Evolutionary conservation across 2,888 invertebrate species (phyloP).

Genomic region (Schizotus pectinicornis): DNA sequence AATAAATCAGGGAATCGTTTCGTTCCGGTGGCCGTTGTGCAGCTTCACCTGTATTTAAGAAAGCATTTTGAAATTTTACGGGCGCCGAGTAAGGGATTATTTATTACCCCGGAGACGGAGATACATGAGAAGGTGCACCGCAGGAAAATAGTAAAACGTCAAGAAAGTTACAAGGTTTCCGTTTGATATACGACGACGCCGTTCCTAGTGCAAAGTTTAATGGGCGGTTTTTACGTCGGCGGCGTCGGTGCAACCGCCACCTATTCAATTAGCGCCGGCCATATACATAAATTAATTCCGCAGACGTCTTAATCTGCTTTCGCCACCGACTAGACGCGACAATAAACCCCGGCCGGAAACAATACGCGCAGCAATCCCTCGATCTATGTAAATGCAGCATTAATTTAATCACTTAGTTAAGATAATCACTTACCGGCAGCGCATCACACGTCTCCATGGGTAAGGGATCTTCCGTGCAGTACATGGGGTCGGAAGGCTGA

Average conservation of each 20-base stretch:
- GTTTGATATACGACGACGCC: no score
- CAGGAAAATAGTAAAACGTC: no score
- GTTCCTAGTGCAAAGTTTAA: background rate
- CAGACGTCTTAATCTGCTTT: no score
- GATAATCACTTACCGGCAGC: conserved; percentile 70
- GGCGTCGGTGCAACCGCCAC: background rate
- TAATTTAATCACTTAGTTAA: conserved; percentile 6
- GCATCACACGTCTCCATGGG: conserved; percentile 78
- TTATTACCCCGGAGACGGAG: conserved; percentile 3
- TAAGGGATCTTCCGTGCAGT: conserved; percentile 74
- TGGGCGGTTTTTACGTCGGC: background rate
- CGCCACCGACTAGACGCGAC: background rate
- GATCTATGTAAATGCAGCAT: background rate
- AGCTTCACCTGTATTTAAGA: conserved; percentile 7
- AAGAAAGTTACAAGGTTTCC: no score
- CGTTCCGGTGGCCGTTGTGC: conserved; percentile 16
- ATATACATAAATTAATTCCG: no score
- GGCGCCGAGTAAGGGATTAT: conserved; percentile 3
- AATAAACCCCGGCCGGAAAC: no score
- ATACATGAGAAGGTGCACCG: background rate
- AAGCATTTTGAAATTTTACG: conserved; percentile 4
- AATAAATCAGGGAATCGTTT: conserved; percentile 16
- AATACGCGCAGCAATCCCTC: background rate
- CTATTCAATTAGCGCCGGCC: no score
- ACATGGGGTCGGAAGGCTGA: conserved; percentile 68